Conservation (phyloP, 2,888 invertebrate species). For the Agriopis marginaria region DNA sequence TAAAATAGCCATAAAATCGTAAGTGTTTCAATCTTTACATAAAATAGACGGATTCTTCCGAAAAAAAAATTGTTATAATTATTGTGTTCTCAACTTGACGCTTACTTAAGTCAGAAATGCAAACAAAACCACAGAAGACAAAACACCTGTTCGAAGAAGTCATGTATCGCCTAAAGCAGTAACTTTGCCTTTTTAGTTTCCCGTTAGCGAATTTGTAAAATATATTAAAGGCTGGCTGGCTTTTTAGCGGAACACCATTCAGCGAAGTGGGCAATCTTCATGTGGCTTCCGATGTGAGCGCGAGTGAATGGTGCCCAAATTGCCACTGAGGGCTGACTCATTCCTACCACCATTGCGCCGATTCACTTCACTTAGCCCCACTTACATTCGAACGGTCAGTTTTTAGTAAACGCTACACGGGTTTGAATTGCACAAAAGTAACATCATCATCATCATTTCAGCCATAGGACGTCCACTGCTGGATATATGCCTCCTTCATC, state of each 20-base stretch:
- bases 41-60: no score
- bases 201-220: conserved; percentile 50
- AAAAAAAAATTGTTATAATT: background rate
- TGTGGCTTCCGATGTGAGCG: conserved; percentile 75
- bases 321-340: conserved; percentile 76
- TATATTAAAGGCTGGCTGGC: conserved; percentile 54
- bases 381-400: conserved; percentile 56
- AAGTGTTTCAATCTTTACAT: no score
- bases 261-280: conserved; percentile 69
- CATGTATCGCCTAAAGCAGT: conserved; percentile 7
- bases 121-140: background rate
- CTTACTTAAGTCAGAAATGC: background rate
- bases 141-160: background rate
- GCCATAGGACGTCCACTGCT: no score
- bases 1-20: no score
- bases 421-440: background rate
- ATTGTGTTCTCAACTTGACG: background rate
- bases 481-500: no score
- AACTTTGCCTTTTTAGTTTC: conserved; percentile 23
- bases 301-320: conserved; percentile 78
- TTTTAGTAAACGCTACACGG: conserved; percentile 19
- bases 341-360: conserved; percentile 69
- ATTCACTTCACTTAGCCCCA: conserved; percentile 69
- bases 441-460: no score
- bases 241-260: conserved; percentile 66